Evolutionary conservation across 2,888 invertebrate genomes (phyloP), one percentile per base, ranked within the genome.

Genomic region (Drosophila siamana): DNA sequence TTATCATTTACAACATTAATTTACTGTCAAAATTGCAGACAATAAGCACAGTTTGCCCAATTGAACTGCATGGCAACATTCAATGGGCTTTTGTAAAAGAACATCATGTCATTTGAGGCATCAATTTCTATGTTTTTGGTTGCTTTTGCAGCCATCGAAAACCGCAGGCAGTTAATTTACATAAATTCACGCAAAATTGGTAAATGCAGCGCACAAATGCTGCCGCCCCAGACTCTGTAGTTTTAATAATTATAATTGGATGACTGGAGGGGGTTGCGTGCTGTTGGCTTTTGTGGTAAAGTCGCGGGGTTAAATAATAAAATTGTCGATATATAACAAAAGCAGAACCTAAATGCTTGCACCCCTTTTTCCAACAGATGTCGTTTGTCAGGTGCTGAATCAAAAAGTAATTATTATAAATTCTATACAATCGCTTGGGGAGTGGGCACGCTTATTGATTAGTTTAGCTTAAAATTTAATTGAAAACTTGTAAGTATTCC

Each of bases 401-500:
- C 75, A 57, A 82, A 77, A 76, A 74, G 73, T 85, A 85, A 82
- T 84, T 85, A 85, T 65, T 75, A 71, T 76, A 78, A 81, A 76
- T 74, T 54, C 67, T 26, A 16, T 38, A 46, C 19, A 16, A 8
- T 8, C n/a, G 8, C 5, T 4, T 24, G 50, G 54, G 2, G 16
- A 19, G 11, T 46, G 48, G 47, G 57, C 1, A 1, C 19, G 2
- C n/a, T 46, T 30, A 68, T 69, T 70, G 76, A 73, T 79, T 69
- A 48, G 61, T 61, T 71, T 50, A 36, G 66, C 62, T 60, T 65
- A 38, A 72, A 70, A 65, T 72, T 67, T 62, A 81, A 79, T 74
- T 78, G 70, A 63, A 74, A 65, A 69, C 69, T 68, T 59, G 63
- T 55, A 71, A 65, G 74, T 30, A 16, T 54, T 41, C 47, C 24